A percentile compares a stretch with the other conserved stretches of the same genome.
These are phyloP conservation scores for Sphinx pinastri DNA, from an alignment of 2,888 invertebrate genomes.

Conservation along the genomic window DNA sequence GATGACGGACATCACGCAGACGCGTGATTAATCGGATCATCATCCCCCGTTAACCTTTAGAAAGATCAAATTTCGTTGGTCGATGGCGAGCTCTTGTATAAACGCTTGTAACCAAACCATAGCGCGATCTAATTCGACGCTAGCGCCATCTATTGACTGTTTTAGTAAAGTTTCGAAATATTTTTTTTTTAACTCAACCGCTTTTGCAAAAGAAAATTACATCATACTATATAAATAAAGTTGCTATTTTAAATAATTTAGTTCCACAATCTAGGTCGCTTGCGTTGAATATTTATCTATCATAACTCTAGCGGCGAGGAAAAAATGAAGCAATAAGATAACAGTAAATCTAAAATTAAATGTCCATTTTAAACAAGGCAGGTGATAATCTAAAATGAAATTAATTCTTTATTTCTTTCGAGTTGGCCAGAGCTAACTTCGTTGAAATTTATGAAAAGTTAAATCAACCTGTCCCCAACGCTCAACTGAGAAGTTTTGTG, in stretches of 20 bases:
- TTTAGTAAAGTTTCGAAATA: slow-evolving; percentile 7
- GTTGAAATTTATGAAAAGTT: slow-evolving; percentile 41
- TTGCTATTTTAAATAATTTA: not conserved
- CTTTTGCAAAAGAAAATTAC: not conserved
- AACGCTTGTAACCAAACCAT: slow-evolving; percentile 46
- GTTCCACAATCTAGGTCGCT: not conserved
- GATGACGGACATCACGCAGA: slow-evolving; percentile 75
- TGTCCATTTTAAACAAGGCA: slow-evolving; percentile 40
- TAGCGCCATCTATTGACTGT: slow-evolving; percentile 58
- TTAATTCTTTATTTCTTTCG: slow-evolving; percentile 31
- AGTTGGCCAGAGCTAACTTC: slow-evolving; percentile 12
- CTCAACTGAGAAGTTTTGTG: slow-evolving; percentile 16
- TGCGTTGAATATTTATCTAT: not conserved
- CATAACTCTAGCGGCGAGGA: not conserved
- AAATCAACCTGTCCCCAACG: slow-evolving; percentile 61
- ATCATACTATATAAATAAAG: not conserved
- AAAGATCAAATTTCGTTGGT: slow-evolving; percentile 59
- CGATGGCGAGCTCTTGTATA: not conserved
- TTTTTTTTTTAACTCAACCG: not conserved
- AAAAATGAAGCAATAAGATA: not conserved
- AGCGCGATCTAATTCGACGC: slow-evolving; percentile 50
- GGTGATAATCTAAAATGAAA: slow-evolving; percentile 36
- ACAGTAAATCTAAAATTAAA: slow-evolving; percentile 46
- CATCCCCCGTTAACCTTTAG: slow-evolving; percentile 80
- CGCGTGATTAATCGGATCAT: slow-evolving; percentile 74